phyloP scores from a whole-genome alignment of 2,113 vertebrate genomes.

The Datnioides undecimradiatus region DNA sequence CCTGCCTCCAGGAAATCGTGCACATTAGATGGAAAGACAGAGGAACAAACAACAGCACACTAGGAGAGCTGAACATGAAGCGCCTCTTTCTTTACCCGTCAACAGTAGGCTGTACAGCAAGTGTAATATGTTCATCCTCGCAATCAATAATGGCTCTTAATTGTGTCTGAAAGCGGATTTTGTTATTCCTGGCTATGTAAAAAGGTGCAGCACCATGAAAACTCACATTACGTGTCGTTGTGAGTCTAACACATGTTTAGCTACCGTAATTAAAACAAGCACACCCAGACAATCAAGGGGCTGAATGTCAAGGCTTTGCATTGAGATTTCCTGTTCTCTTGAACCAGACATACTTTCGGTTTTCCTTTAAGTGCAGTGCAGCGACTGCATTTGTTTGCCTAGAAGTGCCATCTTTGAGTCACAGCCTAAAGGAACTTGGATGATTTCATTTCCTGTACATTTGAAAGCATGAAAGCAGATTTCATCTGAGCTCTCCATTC shows the following conservation, averaged over 20 bases:
- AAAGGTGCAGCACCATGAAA: background rate
- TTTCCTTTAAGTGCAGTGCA: background rate
- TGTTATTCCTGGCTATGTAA: background rate
- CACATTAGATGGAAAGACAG: slow-evolving; percentile 1
- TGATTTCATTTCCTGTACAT: slow-evolving; percentile 14
- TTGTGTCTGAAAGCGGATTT: background rate
- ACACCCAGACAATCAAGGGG: background rate
- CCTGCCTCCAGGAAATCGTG: slow-evolving; percentile 56
- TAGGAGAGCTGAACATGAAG: background rate
- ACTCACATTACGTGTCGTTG: background rate
- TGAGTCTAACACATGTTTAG: background rate
- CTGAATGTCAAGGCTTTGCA: background rate
- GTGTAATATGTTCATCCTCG: background rate
- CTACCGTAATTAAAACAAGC: background rate
- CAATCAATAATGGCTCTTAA: background rate
- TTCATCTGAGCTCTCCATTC: slow-evolving; percentile 18
- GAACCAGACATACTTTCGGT: background rate
- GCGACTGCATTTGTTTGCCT: background rate
- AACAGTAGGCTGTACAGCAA: background rate
- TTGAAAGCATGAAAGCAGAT: slow-evolving; percentile 25
- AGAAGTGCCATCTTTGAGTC: background rate
- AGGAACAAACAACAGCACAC: slow-evolving; percentile 18
- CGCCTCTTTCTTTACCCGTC: background rate
- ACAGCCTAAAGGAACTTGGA: slow-evolving; percentile 1
- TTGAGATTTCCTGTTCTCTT: too few relatives aligned